Percentiles rank a stretch among this genome's conserved stretches.
Evolutionary conservation across 2,113 vertebrate genomes (phyloP).

Genomic region (Tichodroma muraria): DNA sequence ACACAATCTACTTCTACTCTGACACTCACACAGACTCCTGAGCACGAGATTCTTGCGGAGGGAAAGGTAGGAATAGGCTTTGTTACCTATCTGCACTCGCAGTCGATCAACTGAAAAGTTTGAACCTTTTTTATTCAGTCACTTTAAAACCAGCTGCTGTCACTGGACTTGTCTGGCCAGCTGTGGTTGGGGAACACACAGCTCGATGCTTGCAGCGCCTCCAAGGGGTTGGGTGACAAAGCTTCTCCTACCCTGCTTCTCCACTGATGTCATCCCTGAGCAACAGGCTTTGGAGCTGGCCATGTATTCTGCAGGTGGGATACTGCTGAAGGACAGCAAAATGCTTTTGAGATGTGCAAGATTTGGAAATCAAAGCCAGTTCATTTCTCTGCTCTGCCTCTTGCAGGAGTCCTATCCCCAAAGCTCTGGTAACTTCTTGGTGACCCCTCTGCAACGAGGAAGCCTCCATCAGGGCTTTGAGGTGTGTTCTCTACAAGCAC

Average conservation of each 20-base stretch:
- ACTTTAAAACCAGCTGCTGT: neutral
- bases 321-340: neutral
- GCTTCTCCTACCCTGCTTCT: neutral
- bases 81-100: neutral
- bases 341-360: fast-evolving
- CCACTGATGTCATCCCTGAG: neutral
- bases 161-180: neutral
- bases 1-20: neutral
- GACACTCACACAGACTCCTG: neutral
- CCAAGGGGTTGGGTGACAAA: fast-evolving
- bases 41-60: neutral
- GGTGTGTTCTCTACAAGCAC: neutral
- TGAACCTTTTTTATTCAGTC: neutral
- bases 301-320: neutral
- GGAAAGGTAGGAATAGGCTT: neutral
- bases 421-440: neutral
- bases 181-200: neutral
- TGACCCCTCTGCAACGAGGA: neutral
- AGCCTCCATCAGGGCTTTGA: neutral
- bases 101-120: neutral
- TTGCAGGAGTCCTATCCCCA: neutral
- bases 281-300: neutral
- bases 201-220: neutral
- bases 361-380: neutral
- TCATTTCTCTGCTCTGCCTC: neutral